Percentiles rank a stretch among this genome's conserved stretches.
Conservation (phyloP, 2,888 invertebrate genomes). For the Andrena hattorfiana region DNA sequence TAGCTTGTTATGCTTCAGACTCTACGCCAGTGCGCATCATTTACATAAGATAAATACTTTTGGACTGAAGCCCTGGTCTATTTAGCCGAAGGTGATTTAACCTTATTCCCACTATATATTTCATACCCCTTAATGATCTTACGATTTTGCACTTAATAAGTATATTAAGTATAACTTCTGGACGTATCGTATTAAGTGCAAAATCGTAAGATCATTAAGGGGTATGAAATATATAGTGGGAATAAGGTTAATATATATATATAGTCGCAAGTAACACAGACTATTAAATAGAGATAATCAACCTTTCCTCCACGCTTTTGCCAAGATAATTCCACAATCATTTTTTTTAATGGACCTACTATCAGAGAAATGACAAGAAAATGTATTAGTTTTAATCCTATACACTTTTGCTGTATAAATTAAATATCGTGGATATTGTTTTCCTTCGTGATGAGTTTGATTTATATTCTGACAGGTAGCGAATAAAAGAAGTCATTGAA, state of each 20-base stretch:
- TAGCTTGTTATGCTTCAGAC: conserved; percentile 25
- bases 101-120: conserved; percentile 44
- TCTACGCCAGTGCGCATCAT: conserved; percentile 62
- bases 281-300: background rate
- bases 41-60: conserved; percentile 71
- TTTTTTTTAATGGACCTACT: too few species aligned
- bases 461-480: too few species aligned
- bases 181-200: too few species aligned
- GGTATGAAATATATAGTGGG: too few species aligned
- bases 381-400: too few species aligned
- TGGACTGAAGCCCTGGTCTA: conserved; percentile 47
- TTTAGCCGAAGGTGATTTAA: conserved; percentile 54
- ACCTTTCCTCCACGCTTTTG: background rate
- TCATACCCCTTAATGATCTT: conserved; percentile 38
- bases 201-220: too few species aligned
- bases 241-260: too few species aligned
- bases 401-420: background rate
- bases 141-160: conserved; percentile 32
- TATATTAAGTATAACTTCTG: too few species aligned
- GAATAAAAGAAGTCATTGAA: too few species aligned
- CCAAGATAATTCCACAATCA: background rate
- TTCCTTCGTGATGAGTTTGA: too few species aligned
- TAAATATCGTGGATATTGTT: background rate
- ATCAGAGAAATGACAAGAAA: too few species aligned
- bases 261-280: background rate